phyloP scores from a whole-genome alignment of 1,140 invertebrate genomes.

The Rhizoglyphus robini region DNA sequence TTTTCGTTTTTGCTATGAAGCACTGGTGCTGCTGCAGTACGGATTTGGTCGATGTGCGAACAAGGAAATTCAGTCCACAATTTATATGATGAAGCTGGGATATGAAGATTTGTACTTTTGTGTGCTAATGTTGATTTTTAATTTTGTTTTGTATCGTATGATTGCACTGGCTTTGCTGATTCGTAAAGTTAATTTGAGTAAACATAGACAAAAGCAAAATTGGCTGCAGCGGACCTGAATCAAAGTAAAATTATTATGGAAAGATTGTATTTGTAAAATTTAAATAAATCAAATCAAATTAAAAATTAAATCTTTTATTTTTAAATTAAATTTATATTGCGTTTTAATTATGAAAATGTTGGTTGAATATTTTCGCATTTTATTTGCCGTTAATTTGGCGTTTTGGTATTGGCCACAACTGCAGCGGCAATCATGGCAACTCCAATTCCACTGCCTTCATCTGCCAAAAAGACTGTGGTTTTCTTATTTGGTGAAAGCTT shows the following conservation, averaged over 20 bases:
- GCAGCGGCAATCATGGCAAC: conserved; percentile 58
- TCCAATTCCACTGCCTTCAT: conserved; percentile 67
- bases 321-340: too few species aligned
- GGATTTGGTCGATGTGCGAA: conserved; percentile 15
- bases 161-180: neutral
- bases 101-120: neutral
- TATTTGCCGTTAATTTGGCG: too few species aligned
- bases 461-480: conserved; percentile 50
- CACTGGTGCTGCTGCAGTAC: neutral
- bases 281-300: too few species aligned
- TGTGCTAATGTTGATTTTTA: neutral
- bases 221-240: too few species aligned
- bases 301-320: too few species aligned
- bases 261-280: too few species aligned
- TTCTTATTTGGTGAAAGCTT: conserved; percentile 35
- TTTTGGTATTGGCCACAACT: too few species aligned
- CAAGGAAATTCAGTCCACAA: neutral
- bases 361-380: too few species aligned
- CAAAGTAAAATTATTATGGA: too few species aligned
- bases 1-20: neutral
- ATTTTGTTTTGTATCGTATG: conserved; percentile 1
- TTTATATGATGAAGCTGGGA: neutral
- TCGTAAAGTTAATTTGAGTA: too few species aligned
- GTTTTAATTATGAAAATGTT: too few species aligned
- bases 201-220: too few species aligned